Percentiles rank a stretch among this genome's conserved stretches.
These are phyloP conservation scores for Tenebrio molitor DNA, from an alignment of 1,140 invertebrate species.

Conservation along the genomic window DNA sequence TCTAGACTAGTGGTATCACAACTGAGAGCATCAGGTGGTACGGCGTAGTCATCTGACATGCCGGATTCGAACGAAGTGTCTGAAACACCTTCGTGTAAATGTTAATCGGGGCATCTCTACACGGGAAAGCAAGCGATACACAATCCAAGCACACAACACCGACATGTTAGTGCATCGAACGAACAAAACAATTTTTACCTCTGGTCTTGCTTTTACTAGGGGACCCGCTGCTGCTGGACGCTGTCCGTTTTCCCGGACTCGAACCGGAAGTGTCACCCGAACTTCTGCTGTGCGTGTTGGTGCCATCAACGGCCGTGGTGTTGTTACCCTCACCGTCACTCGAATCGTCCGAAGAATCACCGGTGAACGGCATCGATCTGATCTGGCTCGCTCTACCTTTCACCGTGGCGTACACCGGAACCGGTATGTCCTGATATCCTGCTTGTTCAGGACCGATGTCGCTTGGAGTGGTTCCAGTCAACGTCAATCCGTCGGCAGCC, in stretches of 20 bases:
- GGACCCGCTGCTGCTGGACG: constrained; percentile 80
- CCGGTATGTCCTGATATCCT: constrained; percentile 88
- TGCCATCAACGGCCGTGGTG: constrained; percentile 64
- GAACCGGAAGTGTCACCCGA: constrained; percentile 86
- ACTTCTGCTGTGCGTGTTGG: constrained; percentile 84
- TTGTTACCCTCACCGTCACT: constrained; percentile 93
- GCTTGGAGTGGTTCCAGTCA: constrained; percentile 65
- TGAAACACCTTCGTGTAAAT: constrained; percentile 68
- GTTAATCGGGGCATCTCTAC: constrained; percentile 41
- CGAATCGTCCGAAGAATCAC: constrained; percentile 95
- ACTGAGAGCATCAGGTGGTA: constrained; percentile 92
- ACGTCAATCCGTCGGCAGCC: constrained; percentile 85
- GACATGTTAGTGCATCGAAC: not conserved
- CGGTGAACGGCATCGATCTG: constrained; percentile 93
- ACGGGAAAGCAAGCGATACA: not conserved
- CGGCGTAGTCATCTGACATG: constrained; percentile 95
- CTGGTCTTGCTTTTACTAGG: constrained; percentile 83
- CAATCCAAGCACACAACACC: not conserved
- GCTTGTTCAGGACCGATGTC: constrained; percentile 69
- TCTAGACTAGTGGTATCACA: constrained; percentile 80
- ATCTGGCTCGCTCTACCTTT: constrained; percentile 97
- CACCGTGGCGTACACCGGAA: constrained; percentile 95
- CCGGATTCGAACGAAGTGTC: constrained; percentile 94
- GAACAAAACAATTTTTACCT: constrained; percentile 66
- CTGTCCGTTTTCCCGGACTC: constrained; percentile 83